These are phyloP conservation scores for Halcyon badia DNA, from an alignment of 2,797 vertebrate genomes.

Conservation along the genomic window DNA sequence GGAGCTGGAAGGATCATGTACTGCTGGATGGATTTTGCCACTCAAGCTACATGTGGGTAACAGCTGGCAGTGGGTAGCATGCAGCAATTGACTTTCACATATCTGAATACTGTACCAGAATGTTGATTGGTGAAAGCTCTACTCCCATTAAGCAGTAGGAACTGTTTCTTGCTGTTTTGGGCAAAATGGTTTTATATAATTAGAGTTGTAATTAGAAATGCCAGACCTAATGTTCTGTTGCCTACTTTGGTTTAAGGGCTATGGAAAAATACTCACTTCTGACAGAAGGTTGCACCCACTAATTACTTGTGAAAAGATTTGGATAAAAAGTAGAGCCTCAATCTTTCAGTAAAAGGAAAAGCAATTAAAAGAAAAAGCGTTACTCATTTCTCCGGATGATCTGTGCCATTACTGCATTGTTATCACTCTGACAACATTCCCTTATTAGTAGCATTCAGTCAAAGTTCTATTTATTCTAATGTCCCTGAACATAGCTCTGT, in stretches of 20 bases:
- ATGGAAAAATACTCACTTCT: slow-evolving; percentile 48
- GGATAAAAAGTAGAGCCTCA: slow-evolving; percentile 32
- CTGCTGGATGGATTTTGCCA: background rate
- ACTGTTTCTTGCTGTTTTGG: slow-evolving; percentile 62
- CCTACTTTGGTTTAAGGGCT: slow-evolving; percentile 50
- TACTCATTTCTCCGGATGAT: slow-evolving; percentile 22
- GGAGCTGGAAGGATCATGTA: background rate
- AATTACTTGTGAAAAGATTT: slow-evolving; percentile 61
- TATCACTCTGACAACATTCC: background rate
- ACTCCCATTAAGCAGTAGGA: slow-evolving; percentile 73
- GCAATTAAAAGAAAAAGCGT: background rate
- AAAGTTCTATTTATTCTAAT: background rate
- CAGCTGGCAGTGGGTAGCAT: slow-evolving; percentile 34
- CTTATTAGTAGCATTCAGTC: background rate
- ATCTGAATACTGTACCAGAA: slow-evolving; percentile 53
- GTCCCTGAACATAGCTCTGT: background rate
- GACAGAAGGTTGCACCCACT: slow-evolving; percentile 39
- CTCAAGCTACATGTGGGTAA: slow-evolving; percentile 42
- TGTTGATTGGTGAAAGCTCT: slow-evolving; percentile 41
- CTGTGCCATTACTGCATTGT: background rate
- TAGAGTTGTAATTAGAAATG: slow-evolving; percentile 77
- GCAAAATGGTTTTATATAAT: slow-evolving; percentile 68
- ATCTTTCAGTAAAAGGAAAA: slow-evolving; percentile 50
- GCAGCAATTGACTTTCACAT: slow-evolving; percentile 62
- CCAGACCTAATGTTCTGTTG: slow-evolving; percentile 71